Evolutionary conservation across 2,888 invertebrate genomes (phyloP).

Genomic region (Empis livida): DNA sequence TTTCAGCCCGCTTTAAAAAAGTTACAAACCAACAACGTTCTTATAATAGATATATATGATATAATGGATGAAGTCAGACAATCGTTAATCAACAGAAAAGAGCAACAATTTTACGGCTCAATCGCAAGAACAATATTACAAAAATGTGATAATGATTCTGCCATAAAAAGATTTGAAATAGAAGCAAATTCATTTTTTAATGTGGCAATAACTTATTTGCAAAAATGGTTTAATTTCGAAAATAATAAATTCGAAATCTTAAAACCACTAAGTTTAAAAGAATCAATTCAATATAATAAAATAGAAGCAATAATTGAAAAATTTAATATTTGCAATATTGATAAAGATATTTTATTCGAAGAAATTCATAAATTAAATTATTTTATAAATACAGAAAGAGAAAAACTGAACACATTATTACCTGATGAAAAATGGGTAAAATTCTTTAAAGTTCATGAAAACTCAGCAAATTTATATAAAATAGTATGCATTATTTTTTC

Average conservation of each 20-base stretch:
- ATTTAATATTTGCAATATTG: background rate
- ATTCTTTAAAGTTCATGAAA: background rate
- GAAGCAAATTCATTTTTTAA: conserved; percentile 3
- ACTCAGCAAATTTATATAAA: conserved; percentile 2
- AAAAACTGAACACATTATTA: background rate
- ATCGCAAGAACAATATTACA: conserved; percentile 1
- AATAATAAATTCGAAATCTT: conserved; percentile 4
- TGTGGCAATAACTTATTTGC: conserved; percentile 3
- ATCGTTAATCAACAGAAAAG: conserved; percentile 1
- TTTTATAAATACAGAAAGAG: background rate
- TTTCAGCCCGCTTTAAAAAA: conserved; percentile 1
- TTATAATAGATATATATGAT: conserved; percentile 3
- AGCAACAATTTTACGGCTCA: conserved; percentile 2
- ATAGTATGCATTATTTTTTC: conserved; percentile 1
- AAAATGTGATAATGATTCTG: conserved; percentile 1
- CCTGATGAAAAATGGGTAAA: conserved; percentile 1
- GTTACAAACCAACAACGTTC: conserved; percentile 1
- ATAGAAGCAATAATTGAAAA: conserved; percentile 1
- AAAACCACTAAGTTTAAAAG: conserved; percentile 1
- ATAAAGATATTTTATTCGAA: conserved; percentile 1
- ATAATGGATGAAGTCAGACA: conserved; percentile 1
- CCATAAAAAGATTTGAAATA: conserved; percentile 1
- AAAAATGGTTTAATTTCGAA: conserved; percentile 2
- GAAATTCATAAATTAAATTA: background rate
- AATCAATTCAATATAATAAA: conserved; percentile 1